A percentile compares a stretch with the other conserved stretches of the same genome.
phyloP scores from a whole-genome alignment of 2,113 vertebrate species.

The Epinephelus fuscoguttatus region DNA sequence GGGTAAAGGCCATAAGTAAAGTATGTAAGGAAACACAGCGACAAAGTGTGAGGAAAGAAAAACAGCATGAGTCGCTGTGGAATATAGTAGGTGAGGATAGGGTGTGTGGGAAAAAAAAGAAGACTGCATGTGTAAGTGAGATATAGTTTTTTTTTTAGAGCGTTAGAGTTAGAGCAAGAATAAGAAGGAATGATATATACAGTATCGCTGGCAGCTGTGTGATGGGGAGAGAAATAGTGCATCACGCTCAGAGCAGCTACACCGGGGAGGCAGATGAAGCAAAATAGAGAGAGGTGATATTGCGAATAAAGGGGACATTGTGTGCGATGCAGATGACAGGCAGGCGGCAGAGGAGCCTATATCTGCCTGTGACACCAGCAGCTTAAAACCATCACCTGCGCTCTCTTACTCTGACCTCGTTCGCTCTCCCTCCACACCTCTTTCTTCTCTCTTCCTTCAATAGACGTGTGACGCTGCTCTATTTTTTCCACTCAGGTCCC shows the following conservation, averaged over 20 bases:
- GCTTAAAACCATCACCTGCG: conserved; percentile 74
- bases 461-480: conserved; percentile 43
- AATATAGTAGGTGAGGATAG: conserved; percentile 15
- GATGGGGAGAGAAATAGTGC: conserved; percentile 68
- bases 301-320: conserved; percentile 73
- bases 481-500: conserved; percentile 48
- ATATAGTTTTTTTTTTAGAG: neutral
- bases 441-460: conserved; percentile 51
- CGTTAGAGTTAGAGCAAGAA: conserved; percentile 37
- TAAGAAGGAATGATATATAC: conserved; percentile 64
- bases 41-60: conserved; percentile 31
- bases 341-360: conserved; percentile 66
- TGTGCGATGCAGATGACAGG: conserved; percentile 73
- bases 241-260: conserved; percentile 63
- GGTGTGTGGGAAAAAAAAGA: conserved; percentile 16
- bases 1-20: conserved; percentile 6
- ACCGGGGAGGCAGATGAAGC: conserved; percentile 69
- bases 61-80: conserved; percentile 2
- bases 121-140: conserved; percentile 42
- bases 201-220: conserved; percentile 69
- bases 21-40: conserved; percentile 8
- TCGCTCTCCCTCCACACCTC: conserved; percentile 38
- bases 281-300: conserved; percentile 71
- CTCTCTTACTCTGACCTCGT: conserved; percentile 65
- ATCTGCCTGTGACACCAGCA: conserved; percentile 73